phyloP scores from a whole-genome alignment of 2,113 vertebrate genomes.

The Tichodroma muraria region DNA sequence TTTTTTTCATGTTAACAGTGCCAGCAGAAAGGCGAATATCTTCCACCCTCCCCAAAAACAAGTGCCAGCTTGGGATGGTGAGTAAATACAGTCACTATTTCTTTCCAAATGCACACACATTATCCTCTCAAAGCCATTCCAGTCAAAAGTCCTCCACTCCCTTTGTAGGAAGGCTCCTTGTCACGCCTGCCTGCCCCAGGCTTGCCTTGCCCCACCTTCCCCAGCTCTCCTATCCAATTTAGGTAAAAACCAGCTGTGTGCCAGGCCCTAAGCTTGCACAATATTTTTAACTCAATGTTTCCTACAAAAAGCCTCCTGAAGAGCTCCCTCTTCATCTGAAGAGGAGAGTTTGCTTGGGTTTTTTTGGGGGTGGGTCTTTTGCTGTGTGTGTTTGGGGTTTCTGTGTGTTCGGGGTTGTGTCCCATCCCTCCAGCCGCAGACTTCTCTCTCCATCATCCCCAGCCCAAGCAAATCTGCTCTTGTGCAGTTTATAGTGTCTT shows the following conservation, averaged over 20 bases:
- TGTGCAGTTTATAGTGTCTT: neutral
- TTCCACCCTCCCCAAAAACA: neutral
- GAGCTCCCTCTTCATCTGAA: neutral
- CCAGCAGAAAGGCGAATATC: neutral
- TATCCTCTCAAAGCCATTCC: neutral
- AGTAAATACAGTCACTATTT: neutral
- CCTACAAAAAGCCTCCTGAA: neutral
- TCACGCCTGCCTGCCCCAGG: neutral
- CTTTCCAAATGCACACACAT: neutral
- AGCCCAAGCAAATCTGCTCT: neutral
- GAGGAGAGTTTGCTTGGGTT: neutral
- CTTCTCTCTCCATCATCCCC: neutral
- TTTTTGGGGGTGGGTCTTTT: neutral
- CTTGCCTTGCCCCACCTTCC: neutral
- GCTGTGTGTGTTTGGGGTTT: neutral
- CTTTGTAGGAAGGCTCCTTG: neutral
- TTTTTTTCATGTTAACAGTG: rapidly evolving
- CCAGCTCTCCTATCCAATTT: neutral
- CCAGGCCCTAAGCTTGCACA: neutral
- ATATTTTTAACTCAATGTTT: neutral
- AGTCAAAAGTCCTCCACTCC: neutral
- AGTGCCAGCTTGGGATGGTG: neutral
- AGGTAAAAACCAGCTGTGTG: neutral
- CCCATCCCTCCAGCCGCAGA: neutral
- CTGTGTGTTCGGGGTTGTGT: neutral